These are phyloP conservation scores for Drosophila antonietae DNA, from an alignment of 2,888 invertebrate species.

Conservation along the genomic window DNA sequence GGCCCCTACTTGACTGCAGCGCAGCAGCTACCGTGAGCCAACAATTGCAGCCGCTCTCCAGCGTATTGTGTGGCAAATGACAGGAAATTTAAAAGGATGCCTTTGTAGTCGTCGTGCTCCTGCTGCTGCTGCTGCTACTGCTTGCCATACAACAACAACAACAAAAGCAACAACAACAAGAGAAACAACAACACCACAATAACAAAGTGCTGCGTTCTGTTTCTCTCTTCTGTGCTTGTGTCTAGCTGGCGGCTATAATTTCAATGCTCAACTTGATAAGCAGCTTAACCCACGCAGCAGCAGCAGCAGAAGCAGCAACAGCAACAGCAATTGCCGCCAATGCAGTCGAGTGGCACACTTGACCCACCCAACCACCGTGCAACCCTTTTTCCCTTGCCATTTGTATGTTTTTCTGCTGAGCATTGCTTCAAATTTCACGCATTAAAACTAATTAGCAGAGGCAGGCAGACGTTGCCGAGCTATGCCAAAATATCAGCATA, in stretches of 20 bases:
- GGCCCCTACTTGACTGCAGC: constrained; percentile 26
- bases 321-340: constrained; percentile 34
- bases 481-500: constrained; percentile 20
- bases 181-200: constrained; percentile 55
- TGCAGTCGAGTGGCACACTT: constrained; percentile 54
- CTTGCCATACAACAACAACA: constrained; percentile 44
- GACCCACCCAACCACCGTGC: constrained; percentile 41
- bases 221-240: constrained; percentile 63
- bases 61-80: constrained; percentile 80
- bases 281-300: constrained; percentile 74
- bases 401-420: constrained; percentile 49
- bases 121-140: constrained; percentile 59
- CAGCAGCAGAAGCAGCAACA: constrained; percentile 22
- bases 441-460: constrained; percentile 70
- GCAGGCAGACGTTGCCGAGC: constrained; percentile 20
- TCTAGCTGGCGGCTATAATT: constrained; percentile 80
- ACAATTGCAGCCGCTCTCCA: constrained; percentile 75
- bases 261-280: constrained; percentile 80
- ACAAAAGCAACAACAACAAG: constrained; percentile 44
- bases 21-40: constrained; percentile 46
- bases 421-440: constrained; percentile 72
- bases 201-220: constrained; percentile 73
- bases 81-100: constrained; percentile 81
- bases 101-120: constrained; percentile 73
- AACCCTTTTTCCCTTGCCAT: constrained; percentile 37